Evolutionary conservation across 1,140 invertebrate genomes (phyloP).

Genomic region (Zaprionus ornatus): DNA sequence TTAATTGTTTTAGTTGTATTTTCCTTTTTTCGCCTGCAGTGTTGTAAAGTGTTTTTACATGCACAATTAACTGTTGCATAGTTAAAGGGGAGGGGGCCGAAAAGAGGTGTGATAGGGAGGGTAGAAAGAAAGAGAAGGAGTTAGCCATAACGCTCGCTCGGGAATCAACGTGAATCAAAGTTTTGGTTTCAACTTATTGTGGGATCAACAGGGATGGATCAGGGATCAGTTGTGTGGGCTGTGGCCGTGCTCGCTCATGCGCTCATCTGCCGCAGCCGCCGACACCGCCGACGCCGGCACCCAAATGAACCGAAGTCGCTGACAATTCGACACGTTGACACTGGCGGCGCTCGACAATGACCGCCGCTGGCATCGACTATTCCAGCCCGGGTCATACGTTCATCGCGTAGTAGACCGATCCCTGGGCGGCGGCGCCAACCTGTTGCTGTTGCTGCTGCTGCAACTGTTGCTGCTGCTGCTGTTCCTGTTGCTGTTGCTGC

Average conservation of each 20-base stretch:
- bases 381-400: conserved; percentile 84
- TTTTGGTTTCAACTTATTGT: background rate
- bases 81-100: background rate
- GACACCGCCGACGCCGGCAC: conserved; percentile 41
- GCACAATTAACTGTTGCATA: conserved; percentile 23
- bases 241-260: background rate
- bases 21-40: conserved; percentile 16
- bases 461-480: conserved; percentile 50
- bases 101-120: background rate
- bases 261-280: conserved; percentile 59
- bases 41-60: conserved; percentile 27
- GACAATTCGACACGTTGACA: conserved; percentile 83
- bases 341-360: conserved; percentile 83
- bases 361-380: conserved; percentile 82
- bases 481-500: conserved; percentile 52
- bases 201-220: background rate
- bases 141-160: background rate
- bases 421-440: conserved; percentile 48
- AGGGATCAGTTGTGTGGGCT: conserved; percentile 3
- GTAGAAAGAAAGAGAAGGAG: background rate
- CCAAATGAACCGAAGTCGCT: conserved; percentile 80
- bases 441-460: conserved; percentile 39
- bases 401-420: conserved; percentile 84
- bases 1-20: conserved; percentile 20
- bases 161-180: conserved; percentile 1